Percentiles rank a stretch among this genome's conserved stretches.
phyloP scores from a whole-genome alignment of 2,797 vertebrate genomes.

The Halcyon chelicuti region DNA sequence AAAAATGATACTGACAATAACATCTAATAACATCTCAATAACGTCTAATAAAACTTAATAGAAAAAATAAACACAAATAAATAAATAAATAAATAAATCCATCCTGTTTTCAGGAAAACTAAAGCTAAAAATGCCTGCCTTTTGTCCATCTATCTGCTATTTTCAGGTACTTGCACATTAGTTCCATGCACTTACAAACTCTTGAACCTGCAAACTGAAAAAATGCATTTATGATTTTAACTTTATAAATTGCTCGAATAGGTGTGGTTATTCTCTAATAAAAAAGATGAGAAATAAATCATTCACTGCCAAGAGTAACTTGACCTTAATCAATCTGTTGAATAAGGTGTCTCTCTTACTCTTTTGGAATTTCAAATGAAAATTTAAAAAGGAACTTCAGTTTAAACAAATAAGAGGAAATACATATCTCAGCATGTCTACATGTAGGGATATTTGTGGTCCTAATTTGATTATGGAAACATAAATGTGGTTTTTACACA shows the following conservation, averaged over 20 bases:
- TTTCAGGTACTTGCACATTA: background rate
- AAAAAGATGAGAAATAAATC: background rate
- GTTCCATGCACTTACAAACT: background rate
- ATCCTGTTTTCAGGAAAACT: background rate
- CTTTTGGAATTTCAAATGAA: background rate
- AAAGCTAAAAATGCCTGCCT: background rate
- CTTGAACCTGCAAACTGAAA: background rate
- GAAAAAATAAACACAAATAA: background rate
- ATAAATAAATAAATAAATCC: background rate
- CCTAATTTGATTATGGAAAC: background rate
- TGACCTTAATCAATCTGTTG: background rate
- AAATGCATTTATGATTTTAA: background rate
- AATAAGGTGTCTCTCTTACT: background rate
- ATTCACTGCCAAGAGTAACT: background rate
- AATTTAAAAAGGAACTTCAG: background rate
- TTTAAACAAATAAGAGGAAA: background rate
- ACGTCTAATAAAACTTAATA: background rate
- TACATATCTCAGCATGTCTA: background rate
- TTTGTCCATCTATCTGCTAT: background rate
- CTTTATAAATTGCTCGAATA: background rate
- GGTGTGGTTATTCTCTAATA: background rate
- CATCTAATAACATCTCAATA: too few relatives aligned
- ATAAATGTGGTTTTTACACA: background rate
- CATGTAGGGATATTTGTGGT: background rate
- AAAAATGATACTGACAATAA: too few relatives aligned